A percentile compares a stretch with the other conserved stretches of the same genome.
phyloP scores from a whole-genome alignment of 2,888 invertebrate genomes.

The Germaria angustata region DNA sequence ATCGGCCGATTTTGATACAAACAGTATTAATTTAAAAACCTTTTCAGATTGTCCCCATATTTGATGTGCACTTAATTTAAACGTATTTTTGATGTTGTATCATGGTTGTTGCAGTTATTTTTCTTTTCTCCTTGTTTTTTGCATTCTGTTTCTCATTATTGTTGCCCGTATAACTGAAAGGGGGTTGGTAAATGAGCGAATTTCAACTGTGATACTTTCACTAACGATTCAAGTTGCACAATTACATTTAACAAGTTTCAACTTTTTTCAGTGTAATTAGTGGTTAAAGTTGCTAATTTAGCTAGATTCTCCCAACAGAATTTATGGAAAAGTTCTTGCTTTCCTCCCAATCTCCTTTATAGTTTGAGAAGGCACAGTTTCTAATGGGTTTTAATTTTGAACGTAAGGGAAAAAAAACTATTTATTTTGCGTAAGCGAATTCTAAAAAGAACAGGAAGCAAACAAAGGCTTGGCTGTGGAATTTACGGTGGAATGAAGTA shows the following conservation, averaged over 20 bases:
- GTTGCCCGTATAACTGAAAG: background rate
- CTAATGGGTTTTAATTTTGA: background rate
- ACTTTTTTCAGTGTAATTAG: slow-evolving; percentile 53
- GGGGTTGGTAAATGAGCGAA: slow-evolving; percentile 20
- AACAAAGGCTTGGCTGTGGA: background rate
- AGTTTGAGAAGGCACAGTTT: background rate
- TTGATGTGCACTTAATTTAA: background rate
- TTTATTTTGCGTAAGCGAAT: slow-evolving; percentile 1
- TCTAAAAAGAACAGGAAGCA: background rate
- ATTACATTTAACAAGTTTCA: slow-evolving; percentile 55
- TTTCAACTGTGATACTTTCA: slow-evolving; percentile 43
- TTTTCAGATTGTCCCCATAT: background rate
- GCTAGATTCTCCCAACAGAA: slow-evolving; percentile 50
- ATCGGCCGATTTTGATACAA: no score
- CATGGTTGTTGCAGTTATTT: slow-evolving; percentile 3
- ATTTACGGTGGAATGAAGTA: background rate
- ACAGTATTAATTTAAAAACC: no score
- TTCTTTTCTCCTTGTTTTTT: background rate
- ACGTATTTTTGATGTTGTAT: slow-evolving; percentile 20
- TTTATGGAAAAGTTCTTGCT: background rate
- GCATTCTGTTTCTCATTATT: background rate
- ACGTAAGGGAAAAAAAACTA: no score
- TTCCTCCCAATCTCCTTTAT: background rate
- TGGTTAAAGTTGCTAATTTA: slow-evolving; percentile 63
- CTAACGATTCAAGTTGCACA: slow-evolving; percentile 58